Base-by-base conservation (phyloP, 2,797 vertebrate genomes). In the Acridotheres tristis region DNA sequence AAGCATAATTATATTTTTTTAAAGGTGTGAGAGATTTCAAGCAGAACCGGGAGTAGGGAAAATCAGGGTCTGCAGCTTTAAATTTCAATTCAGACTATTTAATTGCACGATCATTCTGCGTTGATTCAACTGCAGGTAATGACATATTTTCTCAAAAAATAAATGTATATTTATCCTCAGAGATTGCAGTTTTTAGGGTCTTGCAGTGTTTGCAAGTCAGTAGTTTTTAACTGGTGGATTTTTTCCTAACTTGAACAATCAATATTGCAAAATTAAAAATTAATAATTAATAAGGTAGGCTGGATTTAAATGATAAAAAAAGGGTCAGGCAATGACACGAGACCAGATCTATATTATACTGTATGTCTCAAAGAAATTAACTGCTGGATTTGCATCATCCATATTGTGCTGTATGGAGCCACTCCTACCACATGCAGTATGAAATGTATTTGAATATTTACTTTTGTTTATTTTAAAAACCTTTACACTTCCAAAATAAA, bases 1-100 rank as follows among this genome's bases (percentile, higher is more conserved):
- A 93, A 94, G 73, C 48, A 36, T 88, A 89, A 94, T 84, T 92
- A 50, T 95, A 96, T 94, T 95, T 97, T 97, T 96, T 90, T 96
- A 96, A 96, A 65, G 12, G 22, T 57, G 53, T 57, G 32, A 83
- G 59, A 80, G 47, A 93, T 91, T 89, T 93, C 34, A 48, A 67
- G 89, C 66, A 89, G 79, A 68, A 80, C 76, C 78, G 77, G 55
- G 61, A 58, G 15, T 42, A 91, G 80, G 63, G 59, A 77, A 67
- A 94, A 91, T 86, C 62, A 61, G 51, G 57, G 68, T 94, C 89
- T 91, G 82, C 91, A 90, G 93, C 89, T 96, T 97, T 96, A 88
- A 86, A 82, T 93, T 88, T 88, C 38, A 53, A 12, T 92, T 81
- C 83, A 87, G 78, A 51, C 89, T 85, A 4, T 79, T 92, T 93